Evolutionary conservation across 2,113 vertebrate species (phyloP), one percentile per base, ranked within the genome.

Genomic region (Ceratotherium simum): DNA sequence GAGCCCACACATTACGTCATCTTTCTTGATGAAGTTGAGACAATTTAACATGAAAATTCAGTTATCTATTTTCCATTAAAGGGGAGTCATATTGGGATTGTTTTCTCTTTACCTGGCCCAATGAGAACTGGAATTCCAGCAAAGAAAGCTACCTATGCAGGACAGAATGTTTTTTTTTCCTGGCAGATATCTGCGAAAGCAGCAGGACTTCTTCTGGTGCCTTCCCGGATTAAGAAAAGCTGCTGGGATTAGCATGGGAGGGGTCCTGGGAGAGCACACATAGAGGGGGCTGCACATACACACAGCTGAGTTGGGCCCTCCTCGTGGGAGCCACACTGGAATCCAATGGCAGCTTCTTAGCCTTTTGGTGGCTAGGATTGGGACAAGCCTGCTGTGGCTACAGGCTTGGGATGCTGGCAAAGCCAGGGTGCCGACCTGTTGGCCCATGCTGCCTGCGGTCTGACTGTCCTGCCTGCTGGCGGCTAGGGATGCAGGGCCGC

Each of bases 11-110:
- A 31, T 21, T 51, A 81, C 51, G 3, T 69, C 51, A 73, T 72
- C 51, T 87, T 91, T n/a, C 58, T 90, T 83, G 76, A 92, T 65
- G 33, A 92, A 56, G 13, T 1, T 91, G 70, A 93, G 69, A 91
- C 95, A 93, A 73, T 73, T 76, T 36, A 95, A 78, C 60, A 94
- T 84, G 87, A 97, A 97, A 64, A 56, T 92, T 84, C 70, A 84
- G 69, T 70, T 60, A 75, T 82, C 69, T 60, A 16, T 76, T 56
- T 88, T 39, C 31, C 67, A 83, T 62, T 60, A 79, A 94, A 92
- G 18, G 36, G 9, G 18, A 64, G 48, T 48, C 36, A 23, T 42
- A 62, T 6, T 86, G 62, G 33, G 2, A 86, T 27, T 70, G 48
- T 54, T 78, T 85, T 73, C 82, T 80, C 64, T 80, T 81, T 6